Evolutionary conservation across 1,140 invertebrate genomes (phyloP).

Genomic region (Caenorhabditis brenneri): DNA sequence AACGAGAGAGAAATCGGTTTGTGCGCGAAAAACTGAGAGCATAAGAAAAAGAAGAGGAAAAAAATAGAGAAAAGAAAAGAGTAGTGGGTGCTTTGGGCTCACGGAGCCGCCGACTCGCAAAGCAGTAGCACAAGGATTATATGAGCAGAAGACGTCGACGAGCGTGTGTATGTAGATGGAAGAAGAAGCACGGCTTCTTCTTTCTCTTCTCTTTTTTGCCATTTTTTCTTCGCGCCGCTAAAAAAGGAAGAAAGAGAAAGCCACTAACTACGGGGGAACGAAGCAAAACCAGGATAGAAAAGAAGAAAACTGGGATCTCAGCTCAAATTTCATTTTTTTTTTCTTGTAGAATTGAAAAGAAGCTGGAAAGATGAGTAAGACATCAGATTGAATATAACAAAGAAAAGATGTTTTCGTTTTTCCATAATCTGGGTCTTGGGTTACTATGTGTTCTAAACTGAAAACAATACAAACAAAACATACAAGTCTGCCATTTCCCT

Average conservation of each 20-base stretch:
- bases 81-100: slow-evolving; percentile 28
- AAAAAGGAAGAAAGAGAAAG: slow-evolving; percentile 10
- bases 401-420: neutral
- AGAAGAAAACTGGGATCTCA: neutral
- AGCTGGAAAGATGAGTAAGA: neutral
- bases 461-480: no score
- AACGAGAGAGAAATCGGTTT: neutral
- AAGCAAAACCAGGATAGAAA: neutral
- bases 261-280: neutral
- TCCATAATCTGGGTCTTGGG: no score
- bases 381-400: neutral
- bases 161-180: slow-evolving; percentile 31
- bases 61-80: neutral
- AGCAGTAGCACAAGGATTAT: slow-evolving; percentile 38
- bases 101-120: slow-evolving; percentile 19
- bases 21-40: slow-evolving; percentile 20
- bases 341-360: neutral
- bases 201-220: slow-evolving; percentile 11
- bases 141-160: slow-evolving; percentile 36
- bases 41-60: neutral
- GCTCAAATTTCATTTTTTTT: slow-evolving; percentile 6
- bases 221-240: slow-evolving; percentile 5
- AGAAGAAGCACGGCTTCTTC: neutral
- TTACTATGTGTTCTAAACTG: no score
- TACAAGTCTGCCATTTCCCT: no score